phyloP scores from a whole-genome alignment of 2,797 vertebrate species.

The Neomorphus geoffroyi region DNA sequence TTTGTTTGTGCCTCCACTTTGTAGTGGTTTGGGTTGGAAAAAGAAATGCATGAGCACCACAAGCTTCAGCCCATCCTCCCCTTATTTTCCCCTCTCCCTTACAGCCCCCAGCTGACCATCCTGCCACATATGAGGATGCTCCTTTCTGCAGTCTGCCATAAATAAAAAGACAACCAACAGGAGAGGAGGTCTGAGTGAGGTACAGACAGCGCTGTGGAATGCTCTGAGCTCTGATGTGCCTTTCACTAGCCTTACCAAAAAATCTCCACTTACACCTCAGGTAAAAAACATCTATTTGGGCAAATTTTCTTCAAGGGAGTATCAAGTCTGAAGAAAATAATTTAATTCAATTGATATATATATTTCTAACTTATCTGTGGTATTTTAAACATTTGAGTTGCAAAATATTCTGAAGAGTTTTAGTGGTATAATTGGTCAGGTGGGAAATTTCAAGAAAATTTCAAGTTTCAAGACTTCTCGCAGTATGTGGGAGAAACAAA shows the following conservation, averaged over 20 bases:
- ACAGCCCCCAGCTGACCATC: not conserved
- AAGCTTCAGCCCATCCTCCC: not conserved
- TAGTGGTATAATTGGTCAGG: not conserved
- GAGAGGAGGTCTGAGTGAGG: not conserved
- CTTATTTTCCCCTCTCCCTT: not conserved
- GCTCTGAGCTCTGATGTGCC: not conserved
- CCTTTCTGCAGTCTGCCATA: too few relatives aligned
- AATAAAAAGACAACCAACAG: not conserved
- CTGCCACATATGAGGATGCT: not conserved
- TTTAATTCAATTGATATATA: not conserved
- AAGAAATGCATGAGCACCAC: not conserved
- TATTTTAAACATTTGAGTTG: not conserved
- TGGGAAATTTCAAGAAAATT: too few relatives aligned
- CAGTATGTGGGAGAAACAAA: not conserved
- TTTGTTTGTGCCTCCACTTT: not conserved
- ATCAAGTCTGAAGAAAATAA: not conserved
- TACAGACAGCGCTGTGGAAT: rapidly evolving
- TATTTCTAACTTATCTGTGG: not conserved
- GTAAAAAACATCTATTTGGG: not conserved
- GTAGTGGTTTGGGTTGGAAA: not conserved
- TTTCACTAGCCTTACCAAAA: not conserved
- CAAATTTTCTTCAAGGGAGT: not conserved
- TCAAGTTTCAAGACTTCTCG: not conserved
- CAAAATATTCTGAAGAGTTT: not conserved
- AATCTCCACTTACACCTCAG: not conserved